phyloP scores from a whole-genome alignment of 2,888 invertebrate species.

The Neoitamus cyanurus region DNA sequence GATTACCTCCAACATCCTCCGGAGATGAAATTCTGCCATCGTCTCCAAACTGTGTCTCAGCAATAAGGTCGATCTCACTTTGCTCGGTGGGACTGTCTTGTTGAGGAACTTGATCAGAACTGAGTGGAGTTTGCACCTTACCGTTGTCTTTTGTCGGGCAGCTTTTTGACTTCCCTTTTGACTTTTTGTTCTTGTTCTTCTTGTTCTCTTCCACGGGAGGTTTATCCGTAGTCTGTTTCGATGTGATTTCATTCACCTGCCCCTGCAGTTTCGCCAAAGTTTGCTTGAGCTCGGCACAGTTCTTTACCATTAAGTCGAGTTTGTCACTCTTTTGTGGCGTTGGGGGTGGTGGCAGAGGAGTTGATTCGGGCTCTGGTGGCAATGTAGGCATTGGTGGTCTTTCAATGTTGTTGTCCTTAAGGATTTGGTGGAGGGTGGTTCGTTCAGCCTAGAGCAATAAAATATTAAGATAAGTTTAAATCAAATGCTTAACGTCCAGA shows the following conservation, averaged over 20 bases:
- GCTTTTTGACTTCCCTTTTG: background rate
- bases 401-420: conserved; percentile 72
- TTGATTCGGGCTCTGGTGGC: conserved; percentile 63
- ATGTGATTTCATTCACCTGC: conserved; percentile 66
- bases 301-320: conserved; percentile 73
- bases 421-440: conserved; percentile 66
- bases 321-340: conserved; percentile 56
- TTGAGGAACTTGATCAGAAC: background rate
- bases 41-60: background rate
- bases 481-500: too few relatives aligned
- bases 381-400: conserved; percentile 69
- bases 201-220: background rate
- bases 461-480: background rate
- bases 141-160: conserved; percentile 3
- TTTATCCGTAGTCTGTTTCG: background rate
- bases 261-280: conserved; percentile 71
- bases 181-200: conserved; percentile 19
- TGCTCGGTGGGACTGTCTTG: background rate
- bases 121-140: background rate
- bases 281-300: conserved; percentile 71
- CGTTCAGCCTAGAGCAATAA: conserved; percentile 68
- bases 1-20: background rate
- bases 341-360: conserved; percentile 56
- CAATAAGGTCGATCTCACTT: background rate
- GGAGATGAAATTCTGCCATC: background rate